phyloP scores from a whole-genome alignment of 2,113 vertebrate genomes.

The Microcebus griseorufus region DNA sequence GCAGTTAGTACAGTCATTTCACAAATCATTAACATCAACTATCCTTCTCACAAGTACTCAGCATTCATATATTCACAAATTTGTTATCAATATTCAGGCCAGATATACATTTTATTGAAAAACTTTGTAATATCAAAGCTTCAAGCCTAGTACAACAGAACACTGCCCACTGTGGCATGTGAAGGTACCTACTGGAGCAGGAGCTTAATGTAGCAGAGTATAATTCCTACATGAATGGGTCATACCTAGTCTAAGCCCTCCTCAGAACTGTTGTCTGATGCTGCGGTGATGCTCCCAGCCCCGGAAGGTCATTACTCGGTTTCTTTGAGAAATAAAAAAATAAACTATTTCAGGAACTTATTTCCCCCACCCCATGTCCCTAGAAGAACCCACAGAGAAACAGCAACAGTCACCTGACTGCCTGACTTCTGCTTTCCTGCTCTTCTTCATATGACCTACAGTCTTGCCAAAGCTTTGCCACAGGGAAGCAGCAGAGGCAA shows the following conservation, averaged over 20 bases:
- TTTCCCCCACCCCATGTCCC: not conserved
- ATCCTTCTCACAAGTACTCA: not conserved
- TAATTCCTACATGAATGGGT: not conserved
- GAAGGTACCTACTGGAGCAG: not conserved
- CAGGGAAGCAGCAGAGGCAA: conserved; percentile 55
- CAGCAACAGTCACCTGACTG: conserved; percentile 66
- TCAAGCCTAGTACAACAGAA: not conserved
- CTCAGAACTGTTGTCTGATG: not conserved
- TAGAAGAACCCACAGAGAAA: conserved; percentile 52
- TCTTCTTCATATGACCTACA: conserved; percentile 47
- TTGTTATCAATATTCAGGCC: not conserved
- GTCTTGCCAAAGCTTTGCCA: conserved; percentile 46
- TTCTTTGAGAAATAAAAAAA: conserved; percentile 30
- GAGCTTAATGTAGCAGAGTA: not conserved
- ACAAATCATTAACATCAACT: not conserved
- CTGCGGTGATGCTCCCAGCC: not conserved
- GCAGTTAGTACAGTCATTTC: not conserved
- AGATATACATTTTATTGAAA: conserved; percentile 5
- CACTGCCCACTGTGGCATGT: not conserved
- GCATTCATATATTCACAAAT: not conserved
- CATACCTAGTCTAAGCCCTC: not conserved
- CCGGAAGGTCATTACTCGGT: not conserved
- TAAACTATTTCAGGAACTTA: conserved; percentile 57
- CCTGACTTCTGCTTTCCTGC: conserved; percentile 73
- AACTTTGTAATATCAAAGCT: not conserved